Conservation (phyloP, 2,888 invertebrate species). For the Diplolepis rosae region DNA sequence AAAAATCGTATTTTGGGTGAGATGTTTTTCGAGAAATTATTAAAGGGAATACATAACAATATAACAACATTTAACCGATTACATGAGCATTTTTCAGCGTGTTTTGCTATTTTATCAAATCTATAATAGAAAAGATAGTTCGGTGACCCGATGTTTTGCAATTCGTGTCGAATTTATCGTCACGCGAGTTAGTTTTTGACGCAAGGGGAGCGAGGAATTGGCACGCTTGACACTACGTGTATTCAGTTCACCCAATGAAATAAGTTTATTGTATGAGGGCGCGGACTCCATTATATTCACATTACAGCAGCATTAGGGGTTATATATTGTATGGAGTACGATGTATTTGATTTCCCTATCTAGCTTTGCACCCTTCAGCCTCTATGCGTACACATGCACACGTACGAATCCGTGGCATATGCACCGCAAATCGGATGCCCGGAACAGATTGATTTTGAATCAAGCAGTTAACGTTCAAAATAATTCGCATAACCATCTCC, state of each 20-base stretch:
- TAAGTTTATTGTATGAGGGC: constrained; percentile 52
- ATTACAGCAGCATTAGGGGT: constrained; percentile 63
- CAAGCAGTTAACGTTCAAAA: constrained; percentile 62
- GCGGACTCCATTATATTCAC: constrained; percentile 63
- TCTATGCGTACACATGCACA: no score
- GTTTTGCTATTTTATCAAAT: constrained; percentile 8
- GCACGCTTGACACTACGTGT: constrained; percentile 4
- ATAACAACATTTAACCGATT: no score
- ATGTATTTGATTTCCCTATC: constrained; percentile 42
- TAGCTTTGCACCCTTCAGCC: constrained; percentile 32
- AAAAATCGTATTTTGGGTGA: no score
- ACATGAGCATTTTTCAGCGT: constrained; percentile 6
- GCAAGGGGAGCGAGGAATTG: constrained; percentile 32
- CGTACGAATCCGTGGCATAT: constrained; percentile 49
- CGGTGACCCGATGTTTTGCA: constrained; percentile 50
- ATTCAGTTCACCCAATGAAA: constrained; percentile 17
- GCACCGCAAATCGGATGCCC: constrained; percentile 55
- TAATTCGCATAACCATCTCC: constrained; percentile 53
- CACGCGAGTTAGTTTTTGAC: constrained; percentile 53
- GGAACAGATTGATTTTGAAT: constrained; percentile 58
- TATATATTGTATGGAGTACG: constrained; percentile 53
- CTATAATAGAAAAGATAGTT: constrained; percentile 4
- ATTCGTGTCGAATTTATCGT: constrained; percentile 62
- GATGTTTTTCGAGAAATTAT: no score
- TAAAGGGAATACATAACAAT: no score